Conservation (phyloP, 2,797 vertebrate species). For the Setipinna tenuifilis region DNA sequence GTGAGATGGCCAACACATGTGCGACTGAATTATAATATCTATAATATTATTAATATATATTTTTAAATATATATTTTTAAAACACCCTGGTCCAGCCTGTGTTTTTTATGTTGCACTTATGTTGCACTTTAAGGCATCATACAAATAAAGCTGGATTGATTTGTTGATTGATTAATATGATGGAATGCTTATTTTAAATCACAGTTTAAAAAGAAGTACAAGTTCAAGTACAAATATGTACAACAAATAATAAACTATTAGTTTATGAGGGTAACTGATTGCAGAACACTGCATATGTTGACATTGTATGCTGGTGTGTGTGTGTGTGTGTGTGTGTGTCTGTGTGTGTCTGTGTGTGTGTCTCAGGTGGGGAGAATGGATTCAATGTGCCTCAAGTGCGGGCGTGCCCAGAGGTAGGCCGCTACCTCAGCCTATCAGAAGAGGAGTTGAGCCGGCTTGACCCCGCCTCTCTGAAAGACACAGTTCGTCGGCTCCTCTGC, state of each 20-base stretch:
- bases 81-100: too few species aligned
- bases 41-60: too few species aligned
- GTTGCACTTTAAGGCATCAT: too few species aligned
- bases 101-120: too few species aligned
- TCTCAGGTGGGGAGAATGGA: slow-evolving; percentile 81
- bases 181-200: too few species aligned
- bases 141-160: too few species aligned
- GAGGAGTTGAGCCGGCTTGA: slow-evolving; percentile 74
- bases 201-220: too few species aligned
- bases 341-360: not conserved
- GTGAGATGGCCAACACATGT: slow-evolving; percentile 58
- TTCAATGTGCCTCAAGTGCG: slow-evolving; percentile 83
- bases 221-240: too few species aligned
- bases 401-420: slow-evolving; percentile 80
- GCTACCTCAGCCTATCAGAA: slow-evolving; percentile 76
- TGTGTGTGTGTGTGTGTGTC: not conserved
- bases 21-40: too few species aligned
- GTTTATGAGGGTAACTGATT: not conserved
- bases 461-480: slow-evolving; percentile 65
- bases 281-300: not conserved
- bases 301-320: not conserved
- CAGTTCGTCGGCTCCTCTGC: slow-evolving; percentile 77
- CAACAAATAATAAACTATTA: not conserved
- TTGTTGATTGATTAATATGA: too few species aligned
- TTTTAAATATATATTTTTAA: too few species aligned